Evolutionary conservation across 1,140 invertebrate genomes (phyloP), one percentile per base, ranked within the genome.

Genomic region (Galleria mellonella): DNA sequence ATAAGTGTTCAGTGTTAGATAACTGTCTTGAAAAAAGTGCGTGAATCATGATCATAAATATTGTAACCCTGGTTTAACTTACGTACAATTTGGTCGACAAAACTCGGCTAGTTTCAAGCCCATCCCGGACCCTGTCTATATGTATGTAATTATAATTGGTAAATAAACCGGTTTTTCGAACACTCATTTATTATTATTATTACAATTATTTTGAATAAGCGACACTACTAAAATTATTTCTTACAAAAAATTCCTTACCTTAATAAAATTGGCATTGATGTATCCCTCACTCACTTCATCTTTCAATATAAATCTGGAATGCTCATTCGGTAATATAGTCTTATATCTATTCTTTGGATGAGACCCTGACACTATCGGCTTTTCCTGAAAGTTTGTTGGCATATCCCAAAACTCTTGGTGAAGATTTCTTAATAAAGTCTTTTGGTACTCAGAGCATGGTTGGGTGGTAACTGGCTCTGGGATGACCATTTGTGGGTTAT

Each of bases 401-500:
- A 98, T 92, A 77, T 97, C 94, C 94, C 95, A 97, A 75, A 97
- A 97, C 72, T 97, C 96, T 62, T 94, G 92, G 69, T 97, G 94
- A 11, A 97, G 72, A 63, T 92, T 92, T 14, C 91, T 87, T 38
- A 97, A 86, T 53, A 96, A 89, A 32, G 88, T 86, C 48, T 94
- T 89, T 58, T 94, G 88, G 49, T 89, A 89, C 45, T 87, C 82
- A 0, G 73, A 75, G 41, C 78, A 83, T 0, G 78, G 77, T 43
- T 74, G 77, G 0, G 72, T 60, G 0, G 56, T 12, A 0, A 62
- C 68, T 0, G 66, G 66, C 6, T 86, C 85, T 4, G 85, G 83
- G 23, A 86, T 66, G n/a, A 69, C 62, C 64, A 76, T 77, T 44
- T 86, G 82, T 0, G 82, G 81, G 36, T 86, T 86, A 1, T 81